Percentiles rank a stretch among this genome's conserved stretches.
phyloP scores from a whole-genome alignment of 2,888 invertebrate genomes.

The Diadromus collaris region DNA sequence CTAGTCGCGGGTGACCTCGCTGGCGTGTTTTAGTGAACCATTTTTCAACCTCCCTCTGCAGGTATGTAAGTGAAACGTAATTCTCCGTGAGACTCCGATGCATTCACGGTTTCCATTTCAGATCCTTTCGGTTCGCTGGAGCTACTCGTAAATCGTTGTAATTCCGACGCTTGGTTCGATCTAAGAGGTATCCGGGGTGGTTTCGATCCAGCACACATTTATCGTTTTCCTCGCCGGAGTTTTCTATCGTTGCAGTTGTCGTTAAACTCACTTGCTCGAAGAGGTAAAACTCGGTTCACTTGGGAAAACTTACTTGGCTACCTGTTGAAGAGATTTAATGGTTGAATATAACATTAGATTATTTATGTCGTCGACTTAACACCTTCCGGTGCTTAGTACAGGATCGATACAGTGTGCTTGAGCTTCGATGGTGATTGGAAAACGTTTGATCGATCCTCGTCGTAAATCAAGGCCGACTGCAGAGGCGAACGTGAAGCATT shows the following conservation, averaged over 20 bases:
- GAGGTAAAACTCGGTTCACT: neutral
- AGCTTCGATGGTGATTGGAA: neutral
- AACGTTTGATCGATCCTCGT: neutral
- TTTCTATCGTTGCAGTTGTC: constrained; percentile 11
- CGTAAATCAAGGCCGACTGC: neutral
- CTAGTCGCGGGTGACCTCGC: neutral
- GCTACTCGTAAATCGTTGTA: constrained; percentile 15
- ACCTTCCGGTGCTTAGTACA: neutral
- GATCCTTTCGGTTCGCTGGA: constrained; percentile 7
- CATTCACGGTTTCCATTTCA: neutral
- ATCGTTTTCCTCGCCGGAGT: constrained; percentile 2
- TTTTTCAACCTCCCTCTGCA: neutral
- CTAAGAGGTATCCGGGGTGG: neutral
- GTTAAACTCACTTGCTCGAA: constrained; percentile 14
- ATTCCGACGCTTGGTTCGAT: constrained; percentile 12
- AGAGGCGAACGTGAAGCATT: neutral
- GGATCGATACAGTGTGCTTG: neutral
- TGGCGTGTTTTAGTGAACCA: neutral
- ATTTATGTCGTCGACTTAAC: neutral
- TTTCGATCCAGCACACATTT: constrained; percentile 21
- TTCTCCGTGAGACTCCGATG: neutral
- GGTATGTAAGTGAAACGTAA: neutral
- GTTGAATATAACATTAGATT: neutral
- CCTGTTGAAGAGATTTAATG: constrained; percentile 24
- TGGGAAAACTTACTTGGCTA: constrained; percentile 4